A percentile compares a stretch with the other conserved stretches of the same genome.
Conservation (phyloP, 1,140 invertebrate genomes). For the Euwallacea fornicatus region DNA sequence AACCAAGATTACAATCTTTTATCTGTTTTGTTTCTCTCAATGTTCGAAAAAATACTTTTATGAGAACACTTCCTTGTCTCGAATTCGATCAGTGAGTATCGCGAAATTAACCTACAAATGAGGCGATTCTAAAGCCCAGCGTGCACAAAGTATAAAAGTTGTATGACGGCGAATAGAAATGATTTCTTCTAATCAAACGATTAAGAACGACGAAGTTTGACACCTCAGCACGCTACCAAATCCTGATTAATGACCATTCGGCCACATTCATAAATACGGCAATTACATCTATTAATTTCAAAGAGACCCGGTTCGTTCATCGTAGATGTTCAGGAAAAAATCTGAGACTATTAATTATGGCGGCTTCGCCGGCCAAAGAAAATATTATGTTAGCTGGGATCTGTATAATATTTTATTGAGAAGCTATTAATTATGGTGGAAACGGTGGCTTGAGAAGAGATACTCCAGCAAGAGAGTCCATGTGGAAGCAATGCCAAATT, state of each 20-base stretch:
- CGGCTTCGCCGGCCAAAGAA: slow-evolving; percentile 4
- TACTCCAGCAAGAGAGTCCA: not conserved
- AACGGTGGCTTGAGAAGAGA: no score
- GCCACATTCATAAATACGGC: slow-evolving; percentile 26
- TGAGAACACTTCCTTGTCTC: no score
- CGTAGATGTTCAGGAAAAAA: slow-evolving; percentile 15
- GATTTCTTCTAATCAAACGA: slow-evolving; percentile 22
- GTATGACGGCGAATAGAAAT: slow-evolving; percentile 13
- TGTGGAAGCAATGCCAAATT: not conserved
- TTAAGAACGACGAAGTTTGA: slow-evolving; percentile 17
- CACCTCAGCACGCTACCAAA: slow-evolving; percentile 31
- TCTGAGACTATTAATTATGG: slow-evolving; percentile 20
- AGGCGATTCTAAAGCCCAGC: no score
- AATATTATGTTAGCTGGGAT: slow-evolving; percentile 6
- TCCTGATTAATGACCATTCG: slow-evolving; percentile 23
- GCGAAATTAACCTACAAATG: no score
- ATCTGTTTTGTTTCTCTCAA: slow-evolving; percentile 25
- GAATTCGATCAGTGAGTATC: no score
- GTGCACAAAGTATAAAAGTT: no score
- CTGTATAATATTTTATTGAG: no score
- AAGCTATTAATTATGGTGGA: no score
- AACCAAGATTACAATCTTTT: slow-evolving; percentile 23
- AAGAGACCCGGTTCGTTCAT: slow-evolving; percentile 12
- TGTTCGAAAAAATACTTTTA: no score
- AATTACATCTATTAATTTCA: slow-evolving; percentile 31